Base-by-base conservation (phyloP, 2,888 invertebrate species). In the Xestia sexstrigata region DNA sequence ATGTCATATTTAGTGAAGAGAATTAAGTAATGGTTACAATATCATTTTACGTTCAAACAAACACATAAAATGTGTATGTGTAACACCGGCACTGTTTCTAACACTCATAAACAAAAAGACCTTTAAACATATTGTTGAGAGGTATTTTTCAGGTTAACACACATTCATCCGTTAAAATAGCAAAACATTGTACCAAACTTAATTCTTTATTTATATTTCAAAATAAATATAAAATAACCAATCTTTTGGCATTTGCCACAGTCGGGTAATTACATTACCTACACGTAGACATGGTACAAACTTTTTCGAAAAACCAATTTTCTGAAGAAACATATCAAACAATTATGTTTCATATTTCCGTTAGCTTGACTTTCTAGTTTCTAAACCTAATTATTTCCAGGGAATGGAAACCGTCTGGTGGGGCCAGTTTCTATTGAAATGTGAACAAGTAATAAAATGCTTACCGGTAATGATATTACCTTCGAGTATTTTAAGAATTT, bases 361-460 rank as follows among this genome's bases (percentile, higher is more conserved):
- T 82, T 68, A 30, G 26, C 15, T 39, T 17, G 1, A 30, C 9
- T 66, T 66, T 76, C 55, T 55, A 63, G 26, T 82, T 47, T 1
- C 7, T 26, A 15, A n/a, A 69, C 15, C 6, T 69, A 77, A 79
- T 79, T 78, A 78, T 69, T 69, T 79, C 58, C 83, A 55, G 42
- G 26, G 15, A 79, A 83, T 49, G 6, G 20, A 58, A 42, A 68
- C 47, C 30, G 47, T 49, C 9, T 26, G 2, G 11, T 1, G 15
- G 5, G 35, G 13, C 15, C n/a, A 30, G 11, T 49, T 78, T 68
- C 68, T 35, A 20, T n/a, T 45, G 49, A 83, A 79, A 65, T 45
- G 42, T 35, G 55, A 35, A 83, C 35, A 45, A 83, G 49, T n/a
- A 47, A 49, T 49, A 65, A 58, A 78, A 83, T 49, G 13, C 42